Percentiles rank a stretch among this genome's conserved stretches.
phyloP scores from a whole-genome alignment of 2,113 vertebrate species.

The Engystomops pustulosus region DNA sequence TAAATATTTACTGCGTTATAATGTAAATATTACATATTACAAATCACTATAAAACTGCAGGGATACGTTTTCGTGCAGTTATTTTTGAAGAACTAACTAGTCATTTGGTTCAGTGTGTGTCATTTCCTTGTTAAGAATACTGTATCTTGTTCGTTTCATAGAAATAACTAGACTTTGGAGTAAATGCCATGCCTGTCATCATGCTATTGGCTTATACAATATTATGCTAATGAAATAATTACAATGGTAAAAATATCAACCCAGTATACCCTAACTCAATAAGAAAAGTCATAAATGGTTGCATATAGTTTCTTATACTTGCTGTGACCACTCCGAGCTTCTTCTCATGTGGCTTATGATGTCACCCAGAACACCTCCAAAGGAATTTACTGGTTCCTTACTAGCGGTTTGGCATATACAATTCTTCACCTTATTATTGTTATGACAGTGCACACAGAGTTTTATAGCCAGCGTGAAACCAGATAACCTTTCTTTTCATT shows the following conservation, averaged over 20 bases:
- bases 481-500: constrained; percentile 61
- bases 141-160: constrained; percentile 17
- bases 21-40: background rate
- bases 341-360: constrained; percentile 60
- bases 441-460: constrained; percentile 60
- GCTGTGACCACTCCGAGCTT: constrained; percentile 53
- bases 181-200: background rate
- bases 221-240: constrained; percentile 34
- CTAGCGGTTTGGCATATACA: constrained; percentile 55
- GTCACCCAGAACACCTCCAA: constrained; percentile 55
- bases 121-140: constrained; percentile 17
- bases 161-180: background rate
- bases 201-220: constrained; percentile 23
- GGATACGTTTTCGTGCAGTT: background rate
- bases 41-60: background rate
- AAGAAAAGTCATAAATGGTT: constrained; percentile 37
- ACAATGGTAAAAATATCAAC: constrained; percentile 15
- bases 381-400: constrained; percentile 58
- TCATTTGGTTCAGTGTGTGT: background rate
- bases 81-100: background rate
- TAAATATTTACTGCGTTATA: background rate
- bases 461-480: constrained; percentile 57
- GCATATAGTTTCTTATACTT: constrained; percentile 52
- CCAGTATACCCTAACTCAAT: constrained; percentile 28
- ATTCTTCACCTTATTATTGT: constrained; percentile 58